Evolutionary conservation across 2,888 invertebrate genomes (phyloP).

Genomic region (Agrenia bidenticulata): DNA sequence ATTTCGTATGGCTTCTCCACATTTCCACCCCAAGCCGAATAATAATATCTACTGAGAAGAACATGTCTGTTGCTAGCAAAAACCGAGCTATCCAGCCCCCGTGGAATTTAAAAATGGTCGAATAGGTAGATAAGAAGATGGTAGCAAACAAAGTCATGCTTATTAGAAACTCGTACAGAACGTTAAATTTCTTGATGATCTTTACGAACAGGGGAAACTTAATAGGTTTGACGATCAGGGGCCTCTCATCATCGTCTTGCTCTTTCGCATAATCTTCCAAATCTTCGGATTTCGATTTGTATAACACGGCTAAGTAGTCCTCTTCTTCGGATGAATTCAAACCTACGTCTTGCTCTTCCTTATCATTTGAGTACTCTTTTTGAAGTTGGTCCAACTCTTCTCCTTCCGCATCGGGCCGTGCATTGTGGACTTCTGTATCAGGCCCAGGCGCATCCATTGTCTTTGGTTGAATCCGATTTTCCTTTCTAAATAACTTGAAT

Average conservation of each 20-base stretch:
- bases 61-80: neutral
- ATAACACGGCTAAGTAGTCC: neutral
- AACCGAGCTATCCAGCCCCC: slow-evolving; percentile 1
- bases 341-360: neutral
- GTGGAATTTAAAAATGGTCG: slow-evolving; percentile 22
- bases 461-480: too few species aligned
- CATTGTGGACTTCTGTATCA: too few species aligned
- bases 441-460: too few species aligned
- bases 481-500: too few species aligned
- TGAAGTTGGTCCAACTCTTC: too few species aligned
- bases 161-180: neutral
- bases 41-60: slow-evolving; percentile 22
- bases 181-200: neutral
- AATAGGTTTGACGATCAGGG: neutral
- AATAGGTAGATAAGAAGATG: slow-evolving; percentile 25
- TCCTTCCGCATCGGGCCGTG: too few species aligned
- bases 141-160: slow-evolving; percentile 1
- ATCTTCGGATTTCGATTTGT: too few species aligned
- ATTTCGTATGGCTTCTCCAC: slow-evolving; percentile 26
- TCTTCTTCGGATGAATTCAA: neutral
- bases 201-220: neutral
- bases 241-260: neutral
- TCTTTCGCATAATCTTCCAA: too few species aligned
- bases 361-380: too few species aligned
- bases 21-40: slow-evolving; percentile 22